Evolutionary conservation across 1,140 invertebrate genomes (phyloP), one percentile per base, ranked within the genome.

Genomic region (Hetaerina americana): DNA sequence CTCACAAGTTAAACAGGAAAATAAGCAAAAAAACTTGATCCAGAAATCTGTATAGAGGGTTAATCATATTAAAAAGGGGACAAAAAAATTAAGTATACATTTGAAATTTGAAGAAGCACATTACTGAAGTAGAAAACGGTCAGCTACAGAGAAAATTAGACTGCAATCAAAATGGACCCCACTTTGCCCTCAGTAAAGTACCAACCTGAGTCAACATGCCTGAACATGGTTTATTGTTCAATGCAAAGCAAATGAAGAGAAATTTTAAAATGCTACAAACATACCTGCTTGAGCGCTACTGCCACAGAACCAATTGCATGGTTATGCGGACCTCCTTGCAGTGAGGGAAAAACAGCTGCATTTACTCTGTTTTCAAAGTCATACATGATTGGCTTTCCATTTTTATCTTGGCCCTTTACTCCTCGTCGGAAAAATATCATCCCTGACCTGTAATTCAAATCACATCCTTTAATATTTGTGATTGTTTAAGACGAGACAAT

Each of bases 311-410:
- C 87, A 77, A 91, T 90, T 25, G 87, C 84, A 77, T 90, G 87
- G 74, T 89, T 89, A 76, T 90, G 88, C 66, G 89, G 89, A 27
- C 89, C 89, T 49, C 89, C 89, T 79, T 91, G 90, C 26, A 90
- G 79, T 22, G 87, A 86, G 3, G 89, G 89, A 77, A 91, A 91
- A 3, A 91, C 87, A 24, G 89, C 87, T 73, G 83, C 81, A 77
- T 90, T 88, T 70, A 91, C 86, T 75, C 84, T 85, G 70, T 80
- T 80, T 77, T 88, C 87, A 66, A 87, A 78, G 76, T 90, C 87
- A 78, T 89, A 90, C 77, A 84, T 81, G n/a, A 82, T 81, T 68
- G 85, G 80, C 71, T 85, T 82, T 22, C 87, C 88, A 71, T 82
- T 82, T 57, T 76, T 77, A 71, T 79, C 75, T 15, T 76, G 74